A percentile compares a stretch with the other conserved stretches of the same genome.
phyloP scores from a whole-genome alignment of 2,888 invertebrate species.

The Napeogenes inachia region DNA sequence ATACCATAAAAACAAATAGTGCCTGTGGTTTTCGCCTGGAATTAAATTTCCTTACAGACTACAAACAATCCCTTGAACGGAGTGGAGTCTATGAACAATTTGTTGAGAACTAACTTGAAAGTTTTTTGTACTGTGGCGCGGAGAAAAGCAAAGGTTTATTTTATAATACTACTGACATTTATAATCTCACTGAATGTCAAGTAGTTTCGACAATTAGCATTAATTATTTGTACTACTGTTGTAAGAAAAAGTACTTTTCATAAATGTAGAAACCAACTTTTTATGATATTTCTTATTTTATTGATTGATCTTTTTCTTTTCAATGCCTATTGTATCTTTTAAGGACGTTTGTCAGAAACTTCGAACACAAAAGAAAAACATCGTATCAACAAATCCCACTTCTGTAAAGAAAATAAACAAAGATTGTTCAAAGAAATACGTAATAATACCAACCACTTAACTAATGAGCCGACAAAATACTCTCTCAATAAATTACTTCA shows the following conservation, averaged over 20 bases:
- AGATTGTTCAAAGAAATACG: constrained; percentile 21
- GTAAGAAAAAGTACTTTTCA: too few relatives aligned
- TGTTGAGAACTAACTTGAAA: too few relatives aligned
- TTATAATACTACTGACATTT: too few relatives aligned
- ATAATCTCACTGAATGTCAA: too few relatives aligned
- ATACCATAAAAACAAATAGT: constrained; percentile 65
- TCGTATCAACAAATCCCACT: constrained; percentile 8
- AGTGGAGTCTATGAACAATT: too few relatives aligned
- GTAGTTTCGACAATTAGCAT: too few relatives aligned
- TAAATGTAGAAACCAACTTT: too few relatives aligned
- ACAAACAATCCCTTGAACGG: constrained; percentile 7
- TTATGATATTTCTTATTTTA: too few relatives aligned
- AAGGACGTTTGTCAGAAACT: background rate
- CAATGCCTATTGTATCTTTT: background rate
- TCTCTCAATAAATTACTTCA: constrained; percentile 34
- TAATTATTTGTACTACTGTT: too few relatives aligned
- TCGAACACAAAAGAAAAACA: constrained; percentile 7
- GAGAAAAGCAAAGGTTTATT: too few relatives aligned
- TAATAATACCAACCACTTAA: constrained; percentile 28
- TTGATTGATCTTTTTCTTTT: too few relatives aligned
- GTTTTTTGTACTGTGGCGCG: too few relatives aligned
- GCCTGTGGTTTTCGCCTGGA: constrained; percentile 50
- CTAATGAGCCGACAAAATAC: constrained; percentile 34
- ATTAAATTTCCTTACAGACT: constrained; percentile 42
- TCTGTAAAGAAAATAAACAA: constrained; percentile 20